A percentile compares a stretch with the other conserved stretches of the same genome.
Evolutionary conservation across 2,113 vertebrate species (phyloP).

Genomic region (Leptobrachium ailaonicum): DNA sequence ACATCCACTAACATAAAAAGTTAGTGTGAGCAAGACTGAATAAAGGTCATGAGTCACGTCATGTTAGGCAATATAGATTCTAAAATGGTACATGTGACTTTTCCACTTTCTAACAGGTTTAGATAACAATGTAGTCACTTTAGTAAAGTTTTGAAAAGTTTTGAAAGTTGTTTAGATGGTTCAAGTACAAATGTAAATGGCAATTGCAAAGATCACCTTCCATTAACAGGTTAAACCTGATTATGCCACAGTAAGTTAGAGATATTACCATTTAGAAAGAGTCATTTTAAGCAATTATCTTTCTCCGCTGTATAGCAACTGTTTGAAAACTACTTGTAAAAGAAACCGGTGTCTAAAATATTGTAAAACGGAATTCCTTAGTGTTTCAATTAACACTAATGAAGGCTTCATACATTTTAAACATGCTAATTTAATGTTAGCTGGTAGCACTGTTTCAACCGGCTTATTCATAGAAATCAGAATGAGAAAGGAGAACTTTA

Average conservation of each 20-base stretch:
- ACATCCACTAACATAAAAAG: too few relatives aligned
- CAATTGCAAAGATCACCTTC: neutral
- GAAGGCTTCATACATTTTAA: neutral
- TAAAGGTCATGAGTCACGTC: too few relatives aligned
- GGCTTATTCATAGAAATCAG: neutral
- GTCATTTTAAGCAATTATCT: slow-evolving; percentile 8
- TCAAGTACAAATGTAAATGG: too few relatives aligned
- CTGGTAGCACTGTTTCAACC: neutral
- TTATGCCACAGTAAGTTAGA: neutral
- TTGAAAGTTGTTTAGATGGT: neutral
- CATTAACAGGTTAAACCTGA: slow-evolving; percentile 13
- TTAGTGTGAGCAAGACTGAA: too few relatives aligned
- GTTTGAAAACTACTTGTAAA: neutral
- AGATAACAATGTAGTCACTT: neutral
- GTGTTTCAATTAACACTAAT: neutral
- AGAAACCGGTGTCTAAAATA: neutral
- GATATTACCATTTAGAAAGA: slow-evolving; percentile 8
- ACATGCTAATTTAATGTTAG: neutral
- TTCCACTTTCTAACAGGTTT: too few relatives aligned
- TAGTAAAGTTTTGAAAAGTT: too few relatives aligned
- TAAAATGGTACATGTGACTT: too few relatives aligned
- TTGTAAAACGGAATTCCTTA: neutral
- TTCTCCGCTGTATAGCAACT: neutral
- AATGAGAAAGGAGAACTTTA: neutral
- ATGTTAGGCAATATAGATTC: too few relatives aligned